phyloP scores from a whole-genome alignment of 2,797 vertebrate genomes.

The Diplodus sargus region DNA sequence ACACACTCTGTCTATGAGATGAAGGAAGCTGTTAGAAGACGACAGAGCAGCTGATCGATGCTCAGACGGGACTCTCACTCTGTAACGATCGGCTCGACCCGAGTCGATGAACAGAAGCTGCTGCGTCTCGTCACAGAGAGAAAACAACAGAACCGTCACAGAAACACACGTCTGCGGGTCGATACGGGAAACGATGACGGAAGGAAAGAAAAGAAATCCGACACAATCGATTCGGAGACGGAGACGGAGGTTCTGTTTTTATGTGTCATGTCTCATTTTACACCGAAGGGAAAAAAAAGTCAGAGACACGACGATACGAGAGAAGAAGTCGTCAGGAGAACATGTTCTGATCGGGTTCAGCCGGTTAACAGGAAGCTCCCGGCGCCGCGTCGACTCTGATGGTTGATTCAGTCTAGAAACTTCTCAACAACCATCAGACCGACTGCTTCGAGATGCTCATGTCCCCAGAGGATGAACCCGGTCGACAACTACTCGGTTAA shows the following conservation, averaged over 20 bases:
- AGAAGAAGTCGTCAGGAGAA: not conserved
- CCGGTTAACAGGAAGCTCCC: not conserved
- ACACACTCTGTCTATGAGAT: not conserved
- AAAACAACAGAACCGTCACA: not conserved
- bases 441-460: no score
- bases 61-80: slow-evolving; percentile 17
- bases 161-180: no score
- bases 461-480: no score
- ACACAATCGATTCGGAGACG: slow-evolving; percentile 2
- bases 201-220: not conserved
- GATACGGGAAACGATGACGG: not conserved
- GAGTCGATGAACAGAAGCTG: slow-evolving; percentile 21
- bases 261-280: not conserved
- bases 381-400: no score
- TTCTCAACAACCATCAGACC: no score
- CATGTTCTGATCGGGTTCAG: not conserved
- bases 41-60: slow-evolving; percentile 41
- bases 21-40: slow-evolving; percentile 26
- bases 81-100: not conserved
- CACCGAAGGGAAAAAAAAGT: not conserved
- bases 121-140: not conserved
- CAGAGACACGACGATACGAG: no score
- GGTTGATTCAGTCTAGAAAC: no score
- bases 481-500: no score
- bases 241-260: not conserved